These are phyloP conservation scores for Cylindroiulus punctatus DNA, from an alignment of 2,888 invertebrate genomes.

Conservation along the genomic window DNA sequence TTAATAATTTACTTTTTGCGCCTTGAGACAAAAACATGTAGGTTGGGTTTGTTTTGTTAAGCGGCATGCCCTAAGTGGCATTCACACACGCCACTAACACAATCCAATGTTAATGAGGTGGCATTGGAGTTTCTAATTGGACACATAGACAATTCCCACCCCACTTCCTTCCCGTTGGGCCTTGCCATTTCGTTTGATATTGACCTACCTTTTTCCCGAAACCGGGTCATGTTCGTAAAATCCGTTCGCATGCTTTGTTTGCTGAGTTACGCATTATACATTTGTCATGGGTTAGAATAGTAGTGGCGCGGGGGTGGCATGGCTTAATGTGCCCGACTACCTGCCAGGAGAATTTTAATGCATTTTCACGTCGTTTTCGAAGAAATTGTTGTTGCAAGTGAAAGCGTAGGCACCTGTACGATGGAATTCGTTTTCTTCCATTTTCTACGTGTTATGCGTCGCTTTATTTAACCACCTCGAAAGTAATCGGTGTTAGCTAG, in stretches of 20 bases:
- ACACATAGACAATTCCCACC: conserved; percentile 11
- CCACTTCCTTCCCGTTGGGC: background rate
- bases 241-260: background rate
- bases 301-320: background rate
- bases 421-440: background rate
- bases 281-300: background rate
- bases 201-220: conserved; percentile 17
- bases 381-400: background rate
- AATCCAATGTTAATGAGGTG: conserved; percentile 16
- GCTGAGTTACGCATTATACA: background rate
- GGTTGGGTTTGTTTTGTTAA: no score
- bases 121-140: conserved; percentile 37
- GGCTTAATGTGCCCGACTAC: background rate
- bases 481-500: no score
- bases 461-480: no score
- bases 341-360: background rate
- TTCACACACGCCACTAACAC: background rate
- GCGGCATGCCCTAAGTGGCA: no score
- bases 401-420: background rate
- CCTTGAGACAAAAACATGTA: no score
- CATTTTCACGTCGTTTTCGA: background rate
- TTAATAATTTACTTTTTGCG: no score
- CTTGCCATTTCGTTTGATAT: background rate
- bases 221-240: conserved; percentile 27
- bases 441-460: no score